Evolutionary conservation across 2,113 vertebrate genomes (phyloP), one percentile per base, ranked within the genome.

Genomic region (Lonchura striata): DNA sequence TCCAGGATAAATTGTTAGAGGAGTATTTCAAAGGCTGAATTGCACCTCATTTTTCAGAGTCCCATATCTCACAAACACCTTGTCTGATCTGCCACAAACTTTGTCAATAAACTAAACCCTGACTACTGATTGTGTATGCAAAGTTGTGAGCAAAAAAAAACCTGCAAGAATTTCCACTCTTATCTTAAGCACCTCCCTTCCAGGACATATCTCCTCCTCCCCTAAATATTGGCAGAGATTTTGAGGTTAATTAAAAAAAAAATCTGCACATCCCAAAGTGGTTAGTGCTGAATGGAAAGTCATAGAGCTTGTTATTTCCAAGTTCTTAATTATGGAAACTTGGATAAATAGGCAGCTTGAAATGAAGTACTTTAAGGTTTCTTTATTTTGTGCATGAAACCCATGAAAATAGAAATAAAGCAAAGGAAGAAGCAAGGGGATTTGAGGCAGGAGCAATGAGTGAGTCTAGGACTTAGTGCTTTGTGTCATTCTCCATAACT

Each of bases 1-100:
- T 92, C 47, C 57, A 68, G 25, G 4, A 95, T 93, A 94, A 95
- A 95, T 95, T 92, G 77, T 82, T 94, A 41, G 79, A 93, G 90
- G 94, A 94, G 64, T 96, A 95, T 96, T 92, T 97, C 93, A 95
- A 84, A 91, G 95, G 66, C 91, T 88, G 94, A 96, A 96, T 93
- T 92, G 92, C 84, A 46, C 81, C 89, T 96, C 95, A 77, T 97
- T 96, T 97, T 94, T 97, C 97, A 96, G 68, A 94, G 90, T 76
- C 93, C 53, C 27, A 7, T 93, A 84, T 95, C 93, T 95, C 83
- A 56, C 71, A 91, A 91, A 75, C 88, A 88, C 90, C 90, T 96
- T 95, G 90, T 95, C 97, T 88, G 88, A 93, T 95, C 88, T 93
- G 90, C 88, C 88, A 86, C 93, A 89, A 94, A 91, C 74, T 95